phyloP scores from a whole-genome alignment of 2,113 vertebrate species.

The Calyptommatus sinebrachiatus region DNA sequence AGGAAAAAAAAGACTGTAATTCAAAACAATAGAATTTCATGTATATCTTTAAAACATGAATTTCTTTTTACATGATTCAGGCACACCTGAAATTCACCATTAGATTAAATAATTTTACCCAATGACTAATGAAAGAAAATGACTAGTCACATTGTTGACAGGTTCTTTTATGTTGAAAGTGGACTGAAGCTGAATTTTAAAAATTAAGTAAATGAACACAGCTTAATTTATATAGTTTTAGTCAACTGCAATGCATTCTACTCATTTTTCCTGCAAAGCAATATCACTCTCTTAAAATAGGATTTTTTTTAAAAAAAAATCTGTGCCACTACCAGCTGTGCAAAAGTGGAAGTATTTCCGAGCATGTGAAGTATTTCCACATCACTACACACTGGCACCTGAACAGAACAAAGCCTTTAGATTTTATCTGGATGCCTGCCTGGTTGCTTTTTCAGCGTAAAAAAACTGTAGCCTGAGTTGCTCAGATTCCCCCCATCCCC shows the following conservation, averaged over 20 bases:
- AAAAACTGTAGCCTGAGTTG: not conserved
- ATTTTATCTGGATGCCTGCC: not conserved
- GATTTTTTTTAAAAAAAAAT: not conserved
- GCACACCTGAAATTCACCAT: too few species aligned
- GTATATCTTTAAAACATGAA: too few species aligned
- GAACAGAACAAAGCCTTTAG: not conserved
- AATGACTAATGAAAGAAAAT: too few species aligned
- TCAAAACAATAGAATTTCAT: too few species aligned
- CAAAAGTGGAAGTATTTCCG: not conserved
- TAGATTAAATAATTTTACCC: too few species aligned
- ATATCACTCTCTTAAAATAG: not conserved
- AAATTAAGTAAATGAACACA: too few species aligned
- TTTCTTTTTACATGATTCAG: too few species aligned
- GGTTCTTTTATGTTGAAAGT: too few species aligned
- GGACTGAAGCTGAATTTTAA: too few species aligned
- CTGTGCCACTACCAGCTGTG: not conserved
- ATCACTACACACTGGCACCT: not conserved
- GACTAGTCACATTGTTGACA: too few species aligned
- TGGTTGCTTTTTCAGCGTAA: not conserved
- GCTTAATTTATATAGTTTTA: not conserved
- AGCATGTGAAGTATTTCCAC: not conserved
- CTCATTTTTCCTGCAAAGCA: not conserved
- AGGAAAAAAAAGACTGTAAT: too few species aligned
- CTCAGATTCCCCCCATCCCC: too few species aligned
- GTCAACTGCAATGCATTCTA: not conserved